These are phyloP conservation scores for Smutsia gigantea DNA, from an alignment of 2,797 vertebrate genomes.

Conservation along the genomic window DNA sequence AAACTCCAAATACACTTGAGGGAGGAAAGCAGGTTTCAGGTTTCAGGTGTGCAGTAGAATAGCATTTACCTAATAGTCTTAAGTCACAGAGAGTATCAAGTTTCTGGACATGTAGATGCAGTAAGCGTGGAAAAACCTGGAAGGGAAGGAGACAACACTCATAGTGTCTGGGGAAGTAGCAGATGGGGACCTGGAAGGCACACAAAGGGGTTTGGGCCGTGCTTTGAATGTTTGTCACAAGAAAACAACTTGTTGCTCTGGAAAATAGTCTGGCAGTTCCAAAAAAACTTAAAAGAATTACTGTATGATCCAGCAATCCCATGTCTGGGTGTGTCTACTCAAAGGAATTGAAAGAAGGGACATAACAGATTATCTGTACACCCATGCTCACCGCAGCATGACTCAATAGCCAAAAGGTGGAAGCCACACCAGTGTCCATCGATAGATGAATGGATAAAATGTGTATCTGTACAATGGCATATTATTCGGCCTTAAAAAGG, in stretches of 20 bases:
- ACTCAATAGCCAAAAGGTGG: not conserved
- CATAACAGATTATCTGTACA: not conserved
- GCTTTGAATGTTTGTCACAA: not conserved
- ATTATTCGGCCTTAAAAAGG: not conserved
- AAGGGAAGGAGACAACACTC: not conserved
- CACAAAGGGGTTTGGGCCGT: rapidly evolving
- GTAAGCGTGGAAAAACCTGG: not conserved
- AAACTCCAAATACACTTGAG: not conserved
- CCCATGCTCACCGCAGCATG: not conserved
- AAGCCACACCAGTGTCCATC: not conserved
- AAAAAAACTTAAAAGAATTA: not conserved
- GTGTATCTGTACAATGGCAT: not conserved
- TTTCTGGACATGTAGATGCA: not conserved
- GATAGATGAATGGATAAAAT: not conserved
- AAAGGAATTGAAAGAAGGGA: not conserved
- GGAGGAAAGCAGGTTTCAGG: not conserved
- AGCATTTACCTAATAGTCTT: not conserved
- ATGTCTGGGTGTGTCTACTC: not conserved
- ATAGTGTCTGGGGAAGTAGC: not conserved
- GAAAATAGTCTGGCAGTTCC: not conserved
- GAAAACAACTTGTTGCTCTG: too few relatives aligned
- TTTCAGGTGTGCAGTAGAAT: not conserved
- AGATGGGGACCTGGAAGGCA: not conserved
- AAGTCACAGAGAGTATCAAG: not conserved
- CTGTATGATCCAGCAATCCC: not conserved